Evolutionary conservation across 2,888 invertebrate species (phyloP), one percentile per base, ranked within the genome.

Genomic region (Scaptomyza caliginosa): DNA sequence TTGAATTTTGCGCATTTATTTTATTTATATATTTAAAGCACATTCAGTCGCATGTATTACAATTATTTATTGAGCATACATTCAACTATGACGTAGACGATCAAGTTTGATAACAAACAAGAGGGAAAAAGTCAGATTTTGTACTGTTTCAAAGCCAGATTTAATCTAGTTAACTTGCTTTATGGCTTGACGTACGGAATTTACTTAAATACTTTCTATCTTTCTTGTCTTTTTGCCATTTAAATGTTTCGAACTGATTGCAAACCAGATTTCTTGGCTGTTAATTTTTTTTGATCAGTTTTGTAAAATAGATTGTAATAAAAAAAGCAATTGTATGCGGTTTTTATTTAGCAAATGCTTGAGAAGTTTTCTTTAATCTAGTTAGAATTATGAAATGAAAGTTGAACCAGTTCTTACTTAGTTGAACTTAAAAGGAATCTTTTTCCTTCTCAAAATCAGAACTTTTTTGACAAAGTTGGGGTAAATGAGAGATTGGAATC

Each of bases 221-320:
- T 6, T 26, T 11, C 34, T 17, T 11, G 3, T 32, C 13, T 7
- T n/a, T n/a, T n/a, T n/a, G n/a, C n/a, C n/a, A n/a, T n/a, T n/a
- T n/a, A n/a, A n/a, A n/a, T 54, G 13, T 38, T 11, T 39, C 11
- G 11, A 28, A 21, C 52, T 48, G 36, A 26, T n/a, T 54, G 34
- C 42, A 48, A 75, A 67, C 81, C 78, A 76, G 74, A 58, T 70
- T 38, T 13, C n/a, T 54, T 49, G 64, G 21, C 58, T 64, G 85
- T 46, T 74, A 82, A 82, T 85, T 76, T 16, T 30, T 28, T 46
- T 39, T 74, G 58, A 67, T 74, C 59, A 54, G 57, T 40, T 67
- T 73, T 42, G 40, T 7, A 43, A 63, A 36, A 48, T 55, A 16
- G 8, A 30, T 4, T 2, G n/a, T n/a, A 4, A 30, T 4, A 52